A percentile compares a stretch with the other conserved stretches of the same genome.
phyloP scores from a whole-genome alignment of 2,797 vertebrate genomes.

The Pangasius sanitwongsei region DNA sequence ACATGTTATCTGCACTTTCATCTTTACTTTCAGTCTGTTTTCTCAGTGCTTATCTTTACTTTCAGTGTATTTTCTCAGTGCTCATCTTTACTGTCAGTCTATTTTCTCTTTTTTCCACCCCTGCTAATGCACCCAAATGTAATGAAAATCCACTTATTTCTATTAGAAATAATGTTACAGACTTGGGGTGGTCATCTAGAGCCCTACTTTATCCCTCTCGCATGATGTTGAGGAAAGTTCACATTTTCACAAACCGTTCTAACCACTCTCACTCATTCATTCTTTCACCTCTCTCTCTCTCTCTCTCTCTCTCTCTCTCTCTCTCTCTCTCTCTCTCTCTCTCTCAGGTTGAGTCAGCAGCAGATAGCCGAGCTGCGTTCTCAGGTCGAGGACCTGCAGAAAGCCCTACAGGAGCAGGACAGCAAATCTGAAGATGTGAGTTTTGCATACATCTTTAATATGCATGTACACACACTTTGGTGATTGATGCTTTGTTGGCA shows the following conservation, averaged over 20 bases:
- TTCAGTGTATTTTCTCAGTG: neutral
- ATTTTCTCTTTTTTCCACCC: neutral
- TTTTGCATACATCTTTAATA: conserved; percentile 35
- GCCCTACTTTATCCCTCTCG: too few relatives aligned
- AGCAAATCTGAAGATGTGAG: conserved; percentile 87
- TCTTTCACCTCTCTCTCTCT: neutral
- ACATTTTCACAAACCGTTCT: conserved; percentile 46
- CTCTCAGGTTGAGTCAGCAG: conserved; percentile 81
- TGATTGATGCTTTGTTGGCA: neutral
- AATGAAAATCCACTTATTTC: neutral
- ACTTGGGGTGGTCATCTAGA: neutral
- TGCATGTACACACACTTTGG: neutral
- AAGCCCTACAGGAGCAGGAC: conserved; percentile 82
- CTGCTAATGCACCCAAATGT: too few relatives aligned
- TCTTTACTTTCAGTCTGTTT: neutral
- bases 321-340: neutral
- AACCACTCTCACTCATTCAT: conserved; percentile 9
- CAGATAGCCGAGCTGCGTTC: conserved; percentile 81
- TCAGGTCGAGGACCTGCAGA: conserved; percentile 88
- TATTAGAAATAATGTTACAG: neutral
- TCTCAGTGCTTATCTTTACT: conserved; percentile 11
- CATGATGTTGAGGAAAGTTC: neutral
- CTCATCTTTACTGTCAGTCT: neutral
- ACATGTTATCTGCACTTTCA: neutral
- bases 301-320: neutral